A percentile compares a stretch with the other conserved stretches of the same genome.
phyloP scores from a whole-genome alignment of 2,888 invertebrate genomes.

The Amblyjoppa proteus region DNA sequence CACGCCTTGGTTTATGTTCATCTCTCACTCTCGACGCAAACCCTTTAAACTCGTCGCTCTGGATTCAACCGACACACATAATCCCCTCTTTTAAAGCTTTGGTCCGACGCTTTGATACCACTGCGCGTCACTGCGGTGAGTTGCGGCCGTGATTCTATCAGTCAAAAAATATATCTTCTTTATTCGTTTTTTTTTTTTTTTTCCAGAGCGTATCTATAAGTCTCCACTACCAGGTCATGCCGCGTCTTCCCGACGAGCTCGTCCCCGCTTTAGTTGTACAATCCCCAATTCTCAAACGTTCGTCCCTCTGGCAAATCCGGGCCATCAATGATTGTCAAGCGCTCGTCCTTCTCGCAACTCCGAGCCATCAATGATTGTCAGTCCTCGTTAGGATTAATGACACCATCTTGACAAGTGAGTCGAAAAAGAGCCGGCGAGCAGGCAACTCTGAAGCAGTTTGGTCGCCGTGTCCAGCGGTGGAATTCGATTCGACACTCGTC shows the following conservation, averaged over 20 bases:
- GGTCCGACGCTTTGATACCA: not conserved
- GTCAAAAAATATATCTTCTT: not conserved
- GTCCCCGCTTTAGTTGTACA: too few relatives aligned
- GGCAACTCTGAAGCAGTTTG: not conserved
- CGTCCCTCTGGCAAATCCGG: not conserved
- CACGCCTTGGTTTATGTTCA: conserved; percentile 53
- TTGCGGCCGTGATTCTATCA: not conserved
- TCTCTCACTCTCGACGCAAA: conserved; percentile 24
- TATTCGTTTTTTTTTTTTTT: not conserved
- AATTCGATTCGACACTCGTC: conserved; percentile 42
- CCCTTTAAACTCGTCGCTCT: conserved; percentile 18
- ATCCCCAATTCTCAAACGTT: too few relatives aligned
- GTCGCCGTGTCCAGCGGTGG: not conserved
- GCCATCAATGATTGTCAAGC: not conserved
- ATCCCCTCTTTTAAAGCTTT: not conserved
- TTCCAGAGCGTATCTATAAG: too few relatives aligned
- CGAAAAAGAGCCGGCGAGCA: not conserved
- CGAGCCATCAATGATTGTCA: conserved; percentile 18
- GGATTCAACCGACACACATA: conserved; percentile 22
- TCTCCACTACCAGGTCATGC: too few relatives aligned
- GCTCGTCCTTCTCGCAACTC: not conserved
- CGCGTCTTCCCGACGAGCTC: too few relatives aligned
- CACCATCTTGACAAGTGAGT: not conserved
- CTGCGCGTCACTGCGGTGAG: not conserved
- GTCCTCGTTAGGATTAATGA: conserved; percentile 10